These are phyloP conservation scores for Festucalex cinctus DNA, from an alignment of 2,113 vertebrate species.

Conservation along the genomic window DNA sequence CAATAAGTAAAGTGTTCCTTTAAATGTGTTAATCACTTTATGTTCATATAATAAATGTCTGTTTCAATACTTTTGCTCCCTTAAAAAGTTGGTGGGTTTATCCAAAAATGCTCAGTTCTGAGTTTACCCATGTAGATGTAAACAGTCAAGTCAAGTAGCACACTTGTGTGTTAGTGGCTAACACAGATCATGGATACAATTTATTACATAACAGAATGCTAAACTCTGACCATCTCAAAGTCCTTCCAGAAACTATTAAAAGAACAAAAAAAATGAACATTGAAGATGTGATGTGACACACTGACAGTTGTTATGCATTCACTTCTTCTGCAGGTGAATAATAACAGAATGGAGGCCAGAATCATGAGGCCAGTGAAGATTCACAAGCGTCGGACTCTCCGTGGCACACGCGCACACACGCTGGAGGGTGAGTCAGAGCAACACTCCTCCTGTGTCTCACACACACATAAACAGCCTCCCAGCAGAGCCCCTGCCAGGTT, in stretches of 20 bases:
- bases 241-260: background rate
- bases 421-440: constrained; percentile 48
- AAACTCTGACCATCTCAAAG: background rate
- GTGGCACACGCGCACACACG: background rate
- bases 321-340: constrained; percentile 2
- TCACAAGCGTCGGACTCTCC: background rate
- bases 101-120: too few species aligned
- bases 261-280: background rate
- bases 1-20: too few species aligned
- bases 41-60: too few species aligned
- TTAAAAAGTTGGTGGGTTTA: too few species aligned
- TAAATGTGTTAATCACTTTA: too few species aligned
- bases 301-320: background rate
- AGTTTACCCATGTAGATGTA: too few species aligned
- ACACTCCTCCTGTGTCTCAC: constrained; percentile 36
- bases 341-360: constrained; percentile 4
- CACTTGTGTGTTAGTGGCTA: background rate
- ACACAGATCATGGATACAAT: background rate
- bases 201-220: background rate
- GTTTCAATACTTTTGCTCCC: too few species aligned
- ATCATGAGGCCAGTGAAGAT: constrained; percentile 6
- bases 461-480: constrained; percentile 48
- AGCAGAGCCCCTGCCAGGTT: constrained; percentile 58
- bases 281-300: background rate
- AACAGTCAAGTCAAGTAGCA: background rate